Evolutionary conservation across 1,140 invertebrate species (phyloP), one percentile per base, ranked within the genome.

Genomic region (Lasioglossum baleicum): DNA sequence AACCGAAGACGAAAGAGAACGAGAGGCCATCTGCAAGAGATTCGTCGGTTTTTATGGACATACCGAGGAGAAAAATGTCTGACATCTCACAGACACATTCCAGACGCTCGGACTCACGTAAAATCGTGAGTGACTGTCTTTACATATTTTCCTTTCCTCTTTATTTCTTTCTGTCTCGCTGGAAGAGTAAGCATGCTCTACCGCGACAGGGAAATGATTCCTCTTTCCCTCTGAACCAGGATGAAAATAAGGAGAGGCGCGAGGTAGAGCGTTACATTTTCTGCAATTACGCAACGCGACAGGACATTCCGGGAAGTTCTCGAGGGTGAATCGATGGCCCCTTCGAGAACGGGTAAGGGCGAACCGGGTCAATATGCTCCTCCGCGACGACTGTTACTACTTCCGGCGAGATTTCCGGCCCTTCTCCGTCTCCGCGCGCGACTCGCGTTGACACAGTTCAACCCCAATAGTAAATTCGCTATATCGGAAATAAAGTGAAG

Each of bases 11-110:
- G 11, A 13, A 17, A 20, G 15, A 15, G 51, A 20, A 3, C 6
- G 56, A n/a, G 56, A n/a, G 2, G 48, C 17, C 51, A 74, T 74
- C 77, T 48, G 61, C 70, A 17, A 66, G 51, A 67, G 42, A 80
- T 80, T 75, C 69, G 71, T 73, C 26, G 20, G 35, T 75, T 66
- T 80, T 80, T 75, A 74, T 58, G 69, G 48, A 42, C 15, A 26
- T 64, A 2, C n/a, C 8, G n/a, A 35, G 15, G 42, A 31, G 61
- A 78, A 71, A 71, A 71, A 71, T 61, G 48, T 51, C 53, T 58
- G 74, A 75, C 74, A 68, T 75, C 74, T 77, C 42, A 20, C 74
- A 75, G 74, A 77, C 56, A 56, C 75, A 61, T 77, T 77, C 75
- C 75, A 70, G 66, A 51, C 75, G 73, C 22, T 20, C 35, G 44